These are phyloP conservation scores for Ctenopoma kingsleyae DNA, from an alignment of 2,797 vertebrate genomes.

Conservation along the genomic window DNA sequence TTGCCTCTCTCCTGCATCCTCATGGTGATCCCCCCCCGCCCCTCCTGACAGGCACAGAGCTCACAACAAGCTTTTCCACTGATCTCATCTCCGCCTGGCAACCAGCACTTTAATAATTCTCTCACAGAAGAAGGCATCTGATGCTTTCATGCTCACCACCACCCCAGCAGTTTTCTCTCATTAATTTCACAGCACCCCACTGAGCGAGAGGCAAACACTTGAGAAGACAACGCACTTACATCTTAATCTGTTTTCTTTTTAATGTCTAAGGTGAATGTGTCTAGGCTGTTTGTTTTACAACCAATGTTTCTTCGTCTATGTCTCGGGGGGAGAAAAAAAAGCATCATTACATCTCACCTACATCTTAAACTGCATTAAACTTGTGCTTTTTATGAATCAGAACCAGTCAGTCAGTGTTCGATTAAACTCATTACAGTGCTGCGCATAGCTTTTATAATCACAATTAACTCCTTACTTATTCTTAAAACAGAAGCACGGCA, in stretches of 20 bases:
- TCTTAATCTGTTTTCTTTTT: slow-evolving; percentile 33
- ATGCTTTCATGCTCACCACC: slow-evolving; percentile 62
- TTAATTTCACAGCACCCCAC: slow-evolving; percentile 70
- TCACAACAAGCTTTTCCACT: slow-evolving; percentile 54
- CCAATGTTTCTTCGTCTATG: neutral
- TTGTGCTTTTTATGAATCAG: slow-evolving; percentile 27
- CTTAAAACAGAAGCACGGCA: slow-evolving; percentile 16
- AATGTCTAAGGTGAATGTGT: slow-evolving; percentile 26
- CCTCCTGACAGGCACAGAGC: slow-evolving; percentile 31
- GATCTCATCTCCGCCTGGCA: slow-evolving; percentile 64
- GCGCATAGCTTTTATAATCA: slow-evolving; percentile 40
- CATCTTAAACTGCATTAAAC: neutral
- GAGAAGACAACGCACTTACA: slow-evolving; percentile 37
- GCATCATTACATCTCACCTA: neutral
- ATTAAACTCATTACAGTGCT: slow-evolving; percentile 26
- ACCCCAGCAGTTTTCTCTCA: slow-evolving; percentile 73
- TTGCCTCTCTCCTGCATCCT: slow-evolving; percentile 8
- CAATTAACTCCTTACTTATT: slow-evolving; percentile 40
- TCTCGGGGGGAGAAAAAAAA: slow-evolving; percentile 13
- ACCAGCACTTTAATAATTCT: slow-evolving; percentile 76
- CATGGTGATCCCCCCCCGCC: slow-evolving; percentile 17
- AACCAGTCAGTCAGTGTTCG: neutral
- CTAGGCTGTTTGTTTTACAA: slow-evolving; percentile 46
- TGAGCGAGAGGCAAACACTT: slow-evolving; percentile 45
- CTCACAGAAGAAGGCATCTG: slow-evolving; percentile 62